Evolutionary conservation across 2,113 vertebrate genomes (phyloP), one percentile per base, ranked within the genome.

Genomic region (Saguinus imperator): DNA sequence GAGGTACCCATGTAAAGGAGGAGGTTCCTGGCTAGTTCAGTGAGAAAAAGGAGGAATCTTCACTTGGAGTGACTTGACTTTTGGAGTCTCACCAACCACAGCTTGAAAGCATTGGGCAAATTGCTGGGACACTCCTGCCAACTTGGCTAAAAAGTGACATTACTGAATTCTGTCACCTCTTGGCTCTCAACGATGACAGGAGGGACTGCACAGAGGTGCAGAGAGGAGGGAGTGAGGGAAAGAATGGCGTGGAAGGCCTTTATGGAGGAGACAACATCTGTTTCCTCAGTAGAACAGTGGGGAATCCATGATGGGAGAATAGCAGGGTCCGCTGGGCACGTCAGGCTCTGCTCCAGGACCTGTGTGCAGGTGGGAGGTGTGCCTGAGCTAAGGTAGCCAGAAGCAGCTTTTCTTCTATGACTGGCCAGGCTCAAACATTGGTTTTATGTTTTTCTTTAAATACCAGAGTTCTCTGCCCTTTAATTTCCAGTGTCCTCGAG

Each of bases 141-240:
- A 52, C 16, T 73, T 96, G 58, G 79, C 83, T 88, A 80, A 81
- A 50, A 85, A 79, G 82, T 40, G 86, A 85, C n/a, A 29, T 88
- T n/a, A 64, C 48, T 40, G n/a, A 40, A 81, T 88, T 81, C 89
- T 57, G 1, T 94, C 93, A 87, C 48, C 52, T 94, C 90, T 77
- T 79, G 83, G 48, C 55, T 87, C 10, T 94, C 35, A 0, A 1
- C 0, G 16, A 37, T 35, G 75, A 85, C 50, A n/a, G 76, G 35
- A 20, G 64, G 55, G 72, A 40, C 25, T 35, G 70, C 27, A 4
- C 58, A 27, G 32, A 92, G 64, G 73, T 43, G 40, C 43, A 61
- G 76, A 40, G 8, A 85, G 25, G 48, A 72, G 23, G 83, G 52
- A 57, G 61, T 4, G 0, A 89, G 57, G 85, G 40, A 37, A 52